These are phyloP conservation scores for Penaeus japonicus DNA, from an alignment of 1,140 invertebrate species.

Conservation along the genomic window DNA sequence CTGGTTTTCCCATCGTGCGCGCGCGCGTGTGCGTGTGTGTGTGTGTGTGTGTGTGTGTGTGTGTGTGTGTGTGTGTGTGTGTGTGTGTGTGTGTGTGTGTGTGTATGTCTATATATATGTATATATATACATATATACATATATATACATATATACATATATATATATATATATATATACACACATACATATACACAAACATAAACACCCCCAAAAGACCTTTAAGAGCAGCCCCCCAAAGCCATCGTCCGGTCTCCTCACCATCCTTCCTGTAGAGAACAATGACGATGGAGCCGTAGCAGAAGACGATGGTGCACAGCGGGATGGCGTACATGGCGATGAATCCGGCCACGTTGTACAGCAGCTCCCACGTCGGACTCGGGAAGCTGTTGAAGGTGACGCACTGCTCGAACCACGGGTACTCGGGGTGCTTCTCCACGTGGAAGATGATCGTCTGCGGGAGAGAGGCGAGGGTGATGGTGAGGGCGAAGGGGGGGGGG, in stretches of 20 bases:
- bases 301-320: slow-evolving; percentile 82
- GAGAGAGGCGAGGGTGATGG: background rate
- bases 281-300: slow-evolving; percentile 81
- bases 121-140: background rate
- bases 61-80: no score
- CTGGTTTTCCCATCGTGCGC: no score
- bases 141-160: slow-evolving; percentile 8
- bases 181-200: background rate
- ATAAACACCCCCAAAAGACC: no score
- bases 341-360: slow-evolving; percentile 81
- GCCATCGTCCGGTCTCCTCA: background rate
- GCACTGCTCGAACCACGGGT: slow-evolving; percentile 82
- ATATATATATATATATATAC: background rate
- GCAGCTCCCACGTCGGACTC: slow-evolving; percentile 73
- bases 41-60: no score
- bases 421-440: slow-evolving; percentile 77
- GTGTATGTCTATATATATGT: background rate
- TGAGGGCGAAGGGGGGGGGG: background rate
- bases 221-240: no score
- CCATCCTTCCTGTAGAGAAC: slow-evolving; percentile 54
- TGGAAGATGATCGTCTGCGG: slow-evolving; percentile 81
- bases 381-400: slow-evolving; percentile 79
- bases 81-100: no score
- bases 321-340: slow-evolving; percentile 85
- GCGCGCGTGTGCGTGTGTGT: no score